A percentile compares a stretch with the other conserved stretches of the same genome.
phyloP scores from a whole-genome alignment of 1,140 invertebrate species.

The Drosophila pectinifera region DNA sequence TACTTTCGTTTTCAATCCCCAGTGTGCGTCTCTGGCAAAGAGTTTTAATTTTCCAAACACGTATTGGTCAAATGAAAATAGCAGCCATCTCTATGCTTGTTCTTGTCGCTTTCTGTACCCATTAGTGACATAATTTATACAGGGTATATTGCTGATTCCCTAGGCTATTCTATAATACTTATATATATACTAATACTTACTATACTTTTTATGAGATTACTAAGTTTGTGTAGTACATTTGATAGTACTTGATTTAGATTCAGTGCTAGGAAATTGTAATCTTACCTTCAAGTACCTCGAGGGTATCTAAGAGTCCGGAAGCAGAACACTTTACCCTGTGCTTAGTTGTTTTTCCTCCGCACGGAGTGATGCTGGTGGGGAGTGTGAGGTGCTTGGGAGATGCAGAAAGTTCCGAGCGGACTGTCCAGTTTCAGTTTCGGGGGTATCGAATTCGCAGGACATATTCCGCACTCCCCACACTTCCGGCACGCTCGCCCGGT shows the following conservation, averaged over 20 bases:
- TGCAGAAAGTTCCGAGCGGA: conserved; percentile 40
- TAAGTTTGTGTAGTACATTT: no score
- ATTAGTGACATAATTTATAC: neutral
- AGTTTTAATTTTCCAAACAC: conserved; percentile 81
- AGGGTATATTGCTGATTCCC: conserved; percentile 2
- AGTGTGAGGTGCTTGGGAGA: neutral
- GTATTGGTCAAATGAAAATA: conserved; percentile 77
- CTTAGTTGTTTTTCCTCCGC: conserved; percentile 6
- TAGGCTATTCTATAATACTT: no score
- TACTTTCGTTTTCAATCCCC: conserved; percentile 66
- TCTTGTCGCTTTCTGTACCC: conserved; percentile 18
- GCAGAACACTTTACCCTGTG: no score
- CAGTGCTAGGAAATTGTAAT: no score
- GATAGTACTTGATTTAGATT: no score
- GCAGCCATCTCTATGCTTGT: conserved; percentile 47
- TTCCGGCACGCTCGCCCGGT: conserved; percentile 34
- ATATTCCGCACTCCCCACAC: conserved; percentile 12
- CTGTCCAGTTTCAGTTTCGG: conserved; percentile 25
- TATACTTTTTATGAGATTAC: no score
- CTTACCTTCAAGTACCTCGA: neutral
- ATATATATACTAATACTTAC: no score
- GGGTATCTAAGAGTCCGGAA: neutral
- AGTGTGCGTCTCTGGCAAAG: conserved; percentile 15
- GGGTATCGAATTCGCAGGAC: conserved; percentile 59
- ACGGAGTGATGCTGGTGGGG: conserved; percentile 5